Percentiles rank a stretch among this genome's conserved stretches.
Conservation (phyloP, 2,888 invertebrate genomes). For the Argynnis bischoffii region DNA sequence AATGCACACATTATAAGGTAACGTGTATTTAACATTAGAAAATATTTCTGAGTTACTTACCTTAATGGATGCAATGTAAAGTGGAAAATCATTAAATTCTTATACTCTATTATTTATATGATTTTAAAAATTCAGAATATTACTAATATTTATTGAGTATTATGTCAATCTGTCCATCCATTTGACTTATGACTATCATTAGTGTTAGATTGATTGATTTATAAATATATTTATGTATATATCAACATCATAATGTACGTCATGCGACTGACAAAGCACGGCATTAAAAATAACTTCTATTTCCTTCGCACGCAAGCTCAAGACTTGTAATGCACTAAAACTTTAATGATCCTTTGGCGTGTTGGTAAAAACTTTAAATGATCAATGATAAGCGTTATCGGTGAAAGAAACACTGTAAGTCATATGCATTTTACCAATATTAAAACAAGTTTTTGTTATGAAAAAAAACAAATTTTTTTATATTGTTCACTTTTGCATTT, state of each 20-base stretch:
- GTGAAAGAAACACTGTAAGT: constrained; percentile 27
- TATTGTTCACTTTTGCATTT: no score
- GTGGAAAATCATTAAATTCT: no score
- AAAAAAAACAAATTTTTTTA: no score
- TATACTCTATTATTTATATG: no score
- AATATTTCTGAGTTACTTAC: no score
- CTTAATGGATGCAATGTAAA: no score
- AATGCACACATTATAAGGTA: no score
- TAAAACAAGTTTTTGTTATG: neutral
- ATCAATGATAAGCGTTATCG: constrained; percentile 42
- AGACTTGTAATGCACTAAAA: constrained; percentile 51
- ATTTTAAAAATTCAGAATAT: no score
- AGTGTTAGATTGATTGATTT: neutral
- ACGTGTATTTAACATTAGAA: no score
- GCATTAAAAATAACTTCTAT: constrained; percentile 44
- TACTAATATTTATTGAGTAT: no score
- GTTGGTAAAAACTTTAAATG: constrained; percentile 56
- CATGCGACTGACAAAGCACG: constrained; percentile 35
- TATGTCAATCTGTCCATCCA: no score
- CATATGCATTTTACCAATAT: constrained; percentile 18
- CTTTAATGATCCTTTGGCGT: constrained; percentile 68
- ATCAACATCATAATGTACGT: constrained; percentile 8
- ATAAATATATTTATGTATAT: neutral
- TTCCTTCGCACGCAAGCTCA: constrained; percentile 52
- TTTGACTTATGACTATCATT: no score